phyloP scores from a whole-genome alignment of 53 echinoderm and acorn worm genomes.

The Luidia sarsii region DNA sequence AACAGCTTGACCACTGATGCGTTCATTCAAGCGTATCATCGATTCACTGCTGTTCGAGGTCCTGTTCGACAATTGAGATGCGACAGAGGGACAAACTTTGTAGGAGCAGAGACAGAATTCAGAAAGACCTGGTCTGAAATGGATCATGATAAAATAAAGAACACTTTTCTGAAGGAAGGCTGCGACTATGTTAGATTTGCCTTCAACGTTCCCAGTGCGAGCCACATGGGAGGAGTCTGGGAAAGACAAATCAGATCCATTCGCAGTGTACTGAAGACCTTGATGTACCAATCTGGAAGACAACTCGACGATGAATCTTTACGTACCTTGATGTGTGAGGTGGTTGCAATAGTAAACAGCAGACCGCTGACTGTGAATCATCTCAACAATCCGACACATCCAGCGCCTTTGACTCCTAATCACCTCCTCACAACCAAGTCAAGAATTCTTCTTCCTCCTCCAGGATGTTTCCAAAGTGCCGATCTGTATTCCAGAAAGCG shows the following conservation, averaged over 20 bases:
- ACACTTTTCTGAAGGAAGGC: slow-evolving; percentile 11
- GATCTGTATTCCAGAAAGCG: too few relatives aligned
- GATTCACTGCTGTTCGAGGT: slow-evolving; percentile 39
- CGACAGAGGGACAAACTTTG: slow-evolving; percentile 56
- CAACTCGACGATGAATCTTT: slow-evolving; percentile 70
- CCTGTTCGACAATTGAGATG: slow-evolving; percentile 43
- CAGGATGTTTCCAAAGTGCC: slow-evolving; percentile 38
- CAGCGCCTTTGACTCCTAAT: too few relatives aligned
- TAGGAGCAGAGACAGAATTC: slow-evolving; percentile 35
- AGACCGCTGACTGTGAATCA: slow-evolving; percentile 55
- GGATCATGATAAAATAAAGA: slow-evolving; percentile 21
- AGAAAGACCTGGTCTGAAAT: slow-evolving; percentile 24
- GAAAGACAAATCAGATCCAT: too few relatives aligned
- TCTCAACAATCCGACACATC: too few relatives aligned
- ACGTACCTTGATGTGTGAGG: slow-evolving; percentile 66
- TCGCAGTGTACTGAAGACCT: slow-evolving; percentile 43
- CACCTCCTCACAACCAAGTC: too few relatives aligned
- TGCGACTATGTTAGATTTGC: slow-evolving; percentile 54
- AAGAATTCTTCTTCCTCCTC: slow-evolving; percentile 49
- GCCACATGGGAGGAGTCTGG: slow-evolving; percentile 55
- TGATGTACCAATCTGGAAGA: slow-evolving; percentile 53
- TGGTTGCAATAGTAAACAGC: slow-evolving; percentile 65
- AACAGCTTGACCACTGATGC: slow-evolving; percentile 46
- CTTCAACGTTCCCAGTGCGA: slow-evolving; percentile 28
- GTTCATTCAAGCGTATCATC: too few relatives aligned